Evolutionary conservation across 1,140 invertebrate genomes (phyloP), one percentile per base, ranked within the genome.

Genomic region (Zaprionus kolodkinae): DNA sequence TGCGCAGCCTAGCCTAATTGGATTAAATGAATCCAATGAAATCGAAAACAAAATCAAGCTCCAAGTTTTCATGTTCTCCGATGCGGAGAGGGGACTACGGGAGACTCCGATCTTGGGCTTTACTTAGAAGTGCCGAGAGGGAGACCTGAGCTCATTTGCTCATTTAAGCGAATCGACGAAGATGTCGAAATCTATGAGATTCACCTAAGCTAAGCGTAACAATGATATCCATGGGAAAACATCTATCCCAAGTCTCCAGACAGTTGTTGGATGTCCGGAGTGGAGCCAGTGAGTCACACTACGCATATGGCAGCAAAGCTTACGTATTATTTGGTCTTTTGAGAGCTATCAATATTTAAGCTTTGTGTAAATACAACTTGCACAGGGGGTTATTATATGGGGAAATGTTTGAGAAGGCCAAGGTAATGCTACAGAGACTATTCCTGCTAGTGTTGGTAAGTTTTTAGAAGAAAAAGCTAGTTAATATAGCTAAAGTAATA

Each of bases 171-270:
- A 61, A 87, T 88, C 81, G 63, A 50, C 61, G 70, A 68, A 68
- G 80, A 70, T 74, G 72, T 88, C 80, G 84, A 87, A 86, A 86
- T 81, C 79, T 84, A 80, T 85, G 81, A 78, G 66, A 81, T 72
- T 71, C 67, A 72, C 54, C 12, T n/a, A 12, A 35, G 48, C 57
- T 62, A 40, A 38, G 55, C 13, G 85, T 81, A 85, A 88, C 69
- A 61, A 68, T 89, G 81, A 89, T 89, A 89, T 85, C 85, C 85
- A 89, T 89, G 85, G 85, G 85, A 89, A 89, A 79, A 81, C 65
- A 30, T 69, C 52, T 54, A 43, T 43, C 21, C 56, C n/a, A 13
- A 30, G 52, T 30, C 52, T 30, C 35, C 6, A 21, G 27, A 33
- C 13, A 30, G 15, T 7, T 33, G 12, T 65, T 35, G 38, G 21